These are phyloP conservation scores for Channa striata DNA, from an alignment of 2,797 vertebrate species.

Conservation along the genomic window DNA sequence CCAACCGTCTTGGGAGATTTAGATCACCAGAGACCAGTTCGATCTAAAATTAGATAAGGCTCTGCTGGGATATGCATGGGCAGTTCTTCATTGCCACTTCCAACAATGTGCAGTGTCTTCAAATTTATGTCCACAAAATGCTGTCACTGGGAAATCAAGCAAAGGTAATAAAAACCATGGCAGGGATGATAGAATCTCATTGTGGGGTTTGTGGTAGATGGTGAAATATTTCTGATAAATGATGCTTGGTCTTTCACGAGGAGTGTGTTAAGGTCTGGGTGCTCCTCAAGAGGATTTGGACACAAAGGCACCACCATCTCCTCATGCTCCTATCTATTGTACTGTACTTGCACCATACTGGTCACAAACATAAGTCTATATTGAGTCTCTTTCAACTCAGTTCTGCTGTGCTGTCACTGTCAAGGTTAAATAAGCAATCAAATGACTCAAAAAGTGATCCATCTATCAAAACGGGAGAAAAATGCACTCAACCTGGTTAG, in stretches of 20 bases:
- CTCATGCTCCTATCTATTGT: background rate
- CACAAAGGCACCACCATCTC: conserved; percentile 10
- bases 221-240: conserved; percentile 41
- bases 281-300: conserved; percentile 33
- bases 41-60: no score
- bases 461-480: conserved; percentile 40
- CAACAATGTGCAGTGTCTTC: conserved; percentile 15
- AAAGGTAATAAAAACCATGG: conserved; percentile 51
- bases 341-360: conserved; percentile 11
- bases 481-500: conserved; percentile 45
- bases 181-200: conserved; percentile 13
- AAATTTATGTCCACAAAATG: conserved; percentile 33
- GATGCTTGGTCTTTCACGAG: background rate
- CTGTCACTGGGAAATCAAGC: conserved; percentile 45
- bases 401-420: conserved; percentile 52
- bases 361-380: conserved; percentile 52
- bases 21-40: conserved; percentile 38
- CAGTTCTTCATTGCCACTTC: conserved; percentile 24
- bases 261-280: conserved; percentile 37
- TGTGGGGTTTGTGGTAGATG: conserved; percentile 16
- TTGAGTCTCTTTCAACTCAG: conserved; percentile 38
- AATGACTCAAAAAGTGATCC: conserved; percentile 78
- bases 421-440: conserved; percentile 84
- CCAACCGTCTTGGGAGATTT: conserved; percentile 13
- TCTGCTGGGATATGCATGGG: conserved; percentile 9